Evolutionary conservation across 2,113 vertebrate species (phyloP).

Genomic region (Caretta caretta): DNA sequence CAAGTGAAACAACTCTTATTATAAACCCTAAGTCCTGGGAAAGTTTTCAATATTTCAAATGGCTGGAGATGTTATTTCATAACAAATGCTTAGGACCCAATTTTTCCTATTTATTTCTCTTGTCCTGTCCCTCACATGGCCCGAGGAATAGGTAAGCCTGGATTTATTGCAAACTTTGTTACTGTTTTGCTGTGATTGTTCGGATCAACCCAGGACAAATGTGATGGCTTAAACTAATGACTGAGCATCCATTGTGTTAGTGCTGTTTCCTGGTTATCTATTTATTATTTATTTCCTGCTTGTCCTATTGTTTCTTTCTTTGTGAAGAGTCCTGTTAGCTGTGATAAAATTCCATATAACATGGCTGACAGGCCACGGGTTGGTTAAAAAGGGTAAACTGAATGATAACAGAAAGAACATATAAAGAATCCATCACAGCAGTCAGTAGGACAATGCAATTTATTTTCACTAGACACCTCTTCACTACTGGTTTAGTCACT

Average conservation of each 20-base stretch:
- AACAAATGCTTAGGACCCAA: neutral
- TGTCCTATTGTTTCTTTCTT: conserved; percentile 62
- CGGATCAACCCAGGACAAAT: conserved; percentile 45
- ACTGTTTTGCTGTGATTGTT: conserved; percentile 40
- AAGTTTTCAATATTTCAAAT: conserved; percentile 11
- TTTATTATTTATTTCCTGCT: conserved; percentile 60
- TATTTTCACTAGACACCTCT: conserved; percentile 45
- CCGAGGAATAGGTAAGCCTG: neutral
- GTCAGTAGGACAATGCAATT: conserved; percentile 39
- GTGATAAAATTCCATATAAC: conserved; percentile 61
- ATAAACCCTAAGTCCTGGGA: neutral
- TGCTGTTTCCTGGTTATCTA: conserved; percentile 55
- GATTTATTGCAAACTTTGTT: conserved; percentile 32
- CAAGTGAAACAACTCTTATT: conserved; percentile 28
- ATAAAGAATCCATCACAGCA: conserved; percentile 63
- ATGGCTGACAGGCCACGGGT: conserved; percentile 7
- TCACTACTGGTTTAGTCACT: neutral
- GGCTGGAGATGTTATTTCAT: neutral
- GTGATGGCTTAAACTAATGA: conserved; percentile 18
- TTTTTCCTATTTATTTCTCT: conserved; percentile 19
- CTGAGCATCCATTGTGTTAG: neutral
- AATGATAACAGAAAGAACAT: conserved; percentile 11
- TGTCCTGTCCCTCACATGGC: neutral
- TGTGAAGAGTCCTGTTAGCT: conserved; percentile 44
- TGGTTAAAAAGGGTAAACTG: conserved; percentile 31